Base-by-base conservation (phyloP, 2,888 invertebrate genomes). In the Tetropium fuscum region DNA sequence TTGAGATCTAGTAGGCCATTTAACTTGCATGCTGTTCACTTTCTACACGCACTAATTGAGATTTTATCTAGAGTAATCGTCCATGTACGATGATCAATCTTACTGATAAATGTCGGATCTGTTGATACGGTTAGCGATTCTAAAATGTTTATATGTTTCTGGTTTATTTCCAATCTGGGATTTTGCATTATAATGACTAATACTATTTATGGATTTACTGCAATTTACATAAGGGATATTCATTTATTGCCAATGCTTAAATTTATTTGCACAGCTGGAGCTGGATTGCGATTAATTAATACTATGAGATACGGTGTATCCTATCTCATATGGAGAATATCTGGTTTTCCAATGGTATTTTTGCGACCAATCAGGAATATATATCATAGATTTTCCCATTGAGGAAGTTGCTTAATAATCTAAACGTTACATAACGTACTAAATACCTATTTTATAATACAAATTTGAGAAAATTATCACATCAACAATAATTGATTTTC, bases 11-110 rank as follows among this genome's bases (percentile, higher is more conserved):
- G 19, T 20, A 53, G 13, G 41, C 20, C 15, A 32, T 43, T 53
- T 53, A 40, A 38, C 22, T 44, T 41, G 41, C 34, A 25, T 13
- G 53, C 22, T 51, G 53, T 53, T 58, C 53, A 58, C 47, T 58
- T 58, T 58, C 58, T 58, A 45, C 53, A 58, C 58, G 40, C 48
- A 45, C 53, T 58, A 58, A 58, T 53, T 58, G 53, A 45, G 58
- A 58, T 58, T 47, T 53, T 58, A 58, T 58, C 58, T 34, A 19
- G 15, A 27, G 27, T 44, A 58, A 58, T 58, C 53, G 27, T 27
- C 53, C 58, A 47, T 47, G 58, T 45, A 18, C 41, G 44, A 18
- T 47, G 32, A 58, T 58, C 45, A 58, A 58, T 58, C 47, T 40
- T 8, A 8, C 15, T 22, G 49, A 57, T 57, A 49, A 57, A 36